Percentiles rank a stretch among this genome's conserved stretches.
Evolutionary conservation across 2,888 invertebrate genomes (phyloP).

Genomic region (Pocota personata): DNA sequence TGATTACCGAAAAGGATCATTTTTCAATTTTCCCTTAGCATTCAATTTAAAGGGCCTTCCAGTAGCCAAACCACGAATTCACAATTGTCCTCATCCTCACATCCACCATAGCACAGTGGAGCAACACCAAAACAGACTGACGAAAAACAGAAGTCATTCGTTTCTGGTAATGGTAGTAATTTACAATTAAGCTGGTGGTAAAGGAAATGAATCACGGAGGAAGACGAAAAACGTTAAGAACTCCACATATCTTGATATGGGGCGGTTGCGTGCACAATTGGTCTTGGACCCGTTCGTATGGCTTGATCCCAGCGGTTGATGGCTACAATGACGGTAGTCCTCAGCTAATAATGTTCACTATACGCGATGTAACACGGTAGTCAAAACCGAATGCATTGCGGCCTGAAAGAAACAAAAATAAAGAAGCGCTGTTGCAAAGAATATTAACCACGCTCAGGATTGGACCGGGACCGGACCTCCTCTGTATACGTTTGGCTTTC

Average conservation of each 20-base stretch:
- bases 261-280: constrained; percentile 56
- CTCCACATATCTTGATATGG: constrained; percentile 52
- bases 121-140: constrained; percentile 25
- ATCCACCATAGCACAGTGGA: not conserved
- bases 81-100: constrained; percentile 24
- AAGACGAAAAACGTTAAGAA: constrained; percentile 24
- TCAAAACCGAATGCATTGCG: constrained; percentile 17
- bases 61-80: constrained; percentile 6
- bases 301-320: constrained; percentile 12
- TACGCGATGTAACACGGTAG: constrained; percentile 57
- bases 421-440: constrained; percentile 21
- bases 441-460: constrained; percentile 23
- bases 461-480: not conserved
- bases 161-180: constrained; percentile 55
- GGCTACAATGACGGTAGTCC: no score
- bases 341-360: constrained; percentile 2
- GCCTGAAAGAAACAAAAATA: not conserved
- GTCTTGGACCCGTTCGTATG: constrained; percentile 27
- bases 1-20: constrained; percentile 2
- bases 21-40: not conserved
- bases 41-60: not conserved
- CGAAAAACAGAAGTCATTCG: constrained; percentile 67
- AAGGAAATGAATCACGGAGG: not conserved
- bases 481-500: not conserved
- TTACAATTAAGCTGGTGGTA: constrained; percentile 16